A percentile compares a stretch with the other conserved stretches of the same genome.
phyloP scores from a whole-genome alignment of 2,797 vertebrate species.

The Australoheros facetus region DNA sequence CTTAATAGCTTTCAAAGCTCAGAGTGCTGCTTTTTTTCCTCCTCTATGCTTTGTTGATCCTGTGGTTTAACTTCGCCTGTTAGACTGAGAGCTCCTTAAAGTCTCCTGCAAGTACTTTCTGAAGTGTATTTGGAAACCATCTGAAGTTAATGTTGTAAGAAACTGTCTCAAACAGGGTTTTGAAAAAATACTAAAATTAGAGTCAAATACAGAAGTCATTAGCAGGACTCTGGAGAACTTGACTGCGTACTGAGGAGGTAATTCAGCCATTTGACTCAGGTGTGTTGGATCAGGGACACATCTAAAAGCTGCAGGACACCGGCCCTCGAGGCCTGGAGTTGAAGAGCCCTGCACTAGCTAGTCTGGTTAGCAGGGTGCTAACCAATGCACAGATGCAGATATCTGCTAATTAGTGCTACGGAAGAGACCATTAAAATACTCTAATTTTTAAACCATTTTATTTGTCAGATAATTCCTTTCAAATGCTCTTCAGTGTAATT shows the following conservation, averaged over 20 bases:
- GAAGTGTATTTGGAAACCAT: background rate
- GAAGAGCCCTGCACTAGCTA: background rate
- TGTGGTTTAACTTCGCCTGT: background rate
- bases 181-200: background rate
- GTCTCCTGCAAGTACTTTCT: background rate
- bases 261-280: no score
- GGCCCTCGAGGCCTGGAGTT: no score
- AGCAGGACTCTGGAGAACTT: no score
- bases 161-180: background rate
- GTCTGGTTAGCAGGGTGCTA: background rate
- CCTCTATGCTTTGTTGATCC: background rate
- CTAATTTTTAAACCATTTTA: no score
- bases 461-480: no score
- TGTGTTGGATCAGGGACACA: no score
- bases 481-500: no score
- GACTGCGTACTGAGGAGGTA: no score
- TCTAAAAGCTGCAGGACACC: no score
- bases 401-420: no score
- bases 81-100: background rate
- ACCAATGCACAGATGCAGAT: background rate
- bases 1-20: background rate
- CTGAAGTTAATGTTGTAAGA: background rate
- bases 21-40: fast-evolving
- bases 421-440: no score
- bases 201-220: no score